Conservation (phyloP, 2,888 invertebrate genomes). For the Megastigmus dorsalis region DNA sequence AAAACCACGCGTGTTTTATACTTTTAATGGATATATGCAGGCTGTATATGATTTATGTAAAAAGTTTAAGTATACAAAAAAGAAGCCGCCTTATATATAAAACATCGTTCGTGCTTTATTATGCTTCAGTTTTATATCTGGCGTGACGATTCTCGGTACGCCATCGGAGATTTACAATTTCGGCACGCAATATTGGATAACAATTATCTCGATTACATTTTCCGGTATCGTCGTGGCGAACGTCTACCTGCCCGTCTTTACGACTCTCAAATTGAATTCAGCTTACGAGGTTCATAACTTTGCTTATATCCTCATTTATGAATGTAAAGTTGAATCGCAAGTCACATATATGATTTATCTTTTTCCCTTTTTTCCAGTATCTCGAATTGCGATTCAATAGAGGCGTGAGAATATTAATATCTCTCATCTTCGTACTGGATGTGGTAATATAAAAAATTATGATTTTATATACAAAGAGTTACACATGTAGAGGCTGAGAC, state of each 20-base stretch:
- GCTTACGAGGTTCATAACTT: constrained; percentile 83
- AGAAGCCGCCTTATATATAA: neutral
- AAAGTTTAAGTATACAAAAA: neutral
- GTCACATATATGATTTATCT: too few species aligned
- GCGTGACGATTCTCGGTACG: constrained; percentile 90
- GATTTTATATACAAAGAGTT: neutral
- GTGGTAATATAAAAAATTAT: constrained; percentile 81
- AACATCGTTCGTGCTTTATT: neutral
- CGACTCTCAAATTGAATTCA: constrained; percentile 84
- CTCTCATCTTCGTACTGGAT: constrained; percentile 85
- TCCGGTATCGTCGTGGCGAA: constrained; percentile 81
- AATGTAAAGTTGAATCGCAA: too few species aligned
- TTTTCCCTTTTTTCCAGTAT: constrained; percentile 78
- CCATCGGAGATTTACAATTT: constrained; percentile 92
- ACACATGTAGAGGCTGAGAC: neutral
- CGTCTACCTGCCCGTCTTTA: constrained; percentile 89
- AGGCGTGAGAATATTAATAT: constrained; percentile 83
- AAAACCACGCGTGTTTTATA: too few species aligned
- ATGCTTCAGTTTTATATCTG: constrained; percentile 85
- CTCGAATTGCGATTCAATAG: constrained; percentile 85
- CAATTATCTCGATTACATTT: constrained; percentile 82
- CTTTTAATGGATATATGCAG: neutral
- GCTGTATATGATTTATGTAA: neutral
- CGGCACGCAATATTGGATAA: constrained; percentile 88
- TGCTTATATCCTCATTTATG: constrained; percentile 14